Base-by-base conservation (phyloP, 2,888 invertebrate genomes). In the Oxytorus armatus region DNA sequence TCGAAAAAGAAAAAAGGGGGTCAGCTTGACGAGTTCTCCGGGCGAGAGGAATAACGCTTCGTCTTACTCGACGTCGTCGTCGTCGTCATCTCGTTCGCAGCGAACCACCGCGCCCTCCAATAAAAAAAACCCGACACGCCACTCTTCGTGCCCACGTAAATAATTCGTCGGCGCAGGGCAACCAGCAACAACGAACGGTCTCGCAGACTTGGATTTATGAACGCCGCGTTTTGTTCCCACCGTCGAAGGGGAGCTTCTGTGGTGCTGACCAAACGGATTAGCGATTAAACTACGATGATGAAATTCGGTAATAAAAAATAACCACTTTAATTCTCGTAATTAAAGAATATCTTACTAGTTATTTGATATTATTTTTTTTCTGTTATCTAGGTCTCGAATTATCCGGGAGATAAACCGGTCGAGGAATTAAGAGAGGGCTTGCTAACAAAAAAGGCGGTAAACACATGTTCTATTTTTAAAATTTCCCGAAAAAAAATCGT, bases 171-270 rank as follows among this genome's bases (percentile, higher is more conserved):
- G 63, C 49, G 14, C 25, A 23, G 51, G 42, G 42, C 16, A 42
- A 8, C 8, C 8, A 18, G 36, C 18, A 33, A 29, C 59, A 61
- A 21, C 69, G 55, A 33, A n/a, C 14, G 25, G 5, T 14, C 33
- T n/a, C 55, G 25, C 11, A 61, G 57, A 53, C 18, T 77, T 18
- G 72, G 65, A 77, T 65, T 72, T 65, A 77, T 63, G 55, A 77
- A 65, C 70, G 57, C 42, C 72, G 72, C 53, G 18, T 72, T 59
- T 70, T 70, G 65, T 70, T 76, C 76, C 75, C 75, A 76, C 59
- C 14, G 44, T 57, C 14, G 11, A 14, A 55, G 33, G 14, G 29
- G 16, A 23, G 14, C 33, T 7, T 14, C 14, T 18, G 11, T 23
- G 7, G 10, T 16, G 10, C 14, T 18, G 10, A 8, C 16, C 49